These are phyloP conservation scores for Diglossa cyanea DNA, from an alignment of 2,797 vertebrate species.

Conservation along the genomic window DNA sequence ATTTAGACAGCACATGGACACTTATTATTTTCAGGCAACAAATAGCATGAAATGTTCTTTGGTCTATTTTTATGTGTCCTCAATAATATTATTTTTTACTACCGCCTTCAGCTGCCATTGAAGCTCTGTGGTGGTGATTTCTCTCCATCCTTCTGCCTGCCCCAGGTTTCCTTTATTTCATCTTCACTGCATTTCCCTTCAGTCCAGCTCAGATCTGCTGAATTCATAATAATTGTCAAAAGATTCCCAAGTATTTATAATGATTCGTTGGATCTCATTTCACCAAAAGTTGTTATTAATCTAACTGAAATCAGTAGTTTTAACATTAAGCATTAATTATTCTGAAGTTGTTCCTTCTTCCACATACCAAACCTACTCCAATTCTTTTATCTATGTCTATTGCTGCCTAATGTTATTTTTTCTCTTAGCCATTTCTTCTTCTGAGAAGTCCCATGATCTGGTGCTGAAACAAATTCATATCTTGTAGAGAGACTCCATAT, in stretches of 20 bases:
- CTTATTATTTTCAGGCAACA: slow-evolving; percentile 16
- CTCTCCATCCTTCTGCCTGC: neutral
- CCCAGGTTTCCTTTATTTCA: neutral
- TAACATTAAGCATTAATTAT: neutral
- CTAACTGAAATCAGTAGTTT: neutral
- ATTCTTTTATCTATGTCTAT: neutral
- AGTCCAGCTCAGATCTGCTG: neutral
- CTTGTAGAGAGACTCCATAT: neutral
- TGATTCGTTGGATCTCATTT: neutral
- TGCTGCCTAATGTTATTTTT: neutral
- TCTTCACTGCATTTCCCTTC: neutral
- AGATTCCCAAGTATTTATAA: neutral
- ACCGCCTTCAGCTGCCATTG: neutral
- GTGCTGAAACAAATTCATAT: neutral
- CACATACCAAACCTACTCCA: neutral
- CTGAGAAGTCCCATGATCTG: neutral
- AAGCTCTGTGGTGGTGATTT: neutral
- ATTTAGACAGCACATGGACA: neutral
- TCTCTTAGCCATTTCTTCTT: neutral
- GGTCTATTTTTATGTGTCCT: slow-evolving; percentile 52
- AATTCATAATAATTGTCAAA: neutral
- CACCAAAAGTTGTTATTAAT: neutral
- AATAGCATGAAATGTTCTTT: slow-evolving; percentile 16
- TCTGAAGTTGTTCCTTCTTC: neutral
- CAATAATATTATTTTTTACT: slow-evolving; percentile 4